Conservation (phyloP, 2,113 vertebrate genomes). For the Thamnophis sirtalis region DNA sequence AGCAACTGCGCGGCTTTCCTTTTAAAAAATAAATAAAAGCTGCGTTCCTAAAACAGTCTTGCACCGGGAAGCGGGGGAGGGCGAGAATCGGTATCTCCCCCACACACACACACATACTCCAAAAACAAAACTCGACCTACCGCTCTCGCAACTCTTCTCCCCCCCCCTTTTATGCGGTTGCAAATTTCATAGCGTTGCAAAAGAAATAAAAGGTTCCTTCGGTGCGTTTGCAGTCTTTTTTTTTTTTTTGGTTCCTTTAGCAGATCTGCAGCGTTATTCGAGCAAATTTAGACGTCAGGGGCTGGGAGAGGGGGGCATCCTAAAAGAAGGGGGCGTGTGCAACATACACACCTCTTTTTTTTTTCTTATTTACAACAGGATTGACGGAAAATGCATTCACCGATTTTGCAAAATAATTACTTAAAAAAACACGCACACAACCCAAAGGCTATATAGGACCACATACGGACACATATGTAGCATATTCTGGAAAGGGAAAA, state of each 20-base stretch:
- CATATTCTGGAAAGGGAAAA: not conserved
- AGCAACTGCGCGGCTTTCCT: not conserved
- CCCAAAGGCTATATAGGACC: not conserved
- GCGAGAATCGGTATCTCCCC: not conserved
- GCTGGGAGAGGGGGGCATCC: not conserved
- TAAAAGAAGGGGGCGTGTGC: not conserved
- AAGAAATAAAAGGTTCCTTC: not conserved
- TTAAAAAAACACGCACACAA: not conserved
- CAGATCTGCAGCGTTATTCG: not conserved
- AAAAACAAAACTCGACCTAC: not conserved
- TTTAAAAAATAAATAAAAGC: not conserved
- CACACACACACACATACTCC: rapidly evolving
- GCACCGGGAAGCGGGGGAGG: not conserved
- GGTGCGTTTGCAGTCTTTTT: not conserved
- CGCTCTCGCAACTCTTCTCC: not conserved
- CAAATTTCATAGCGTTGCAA: not conserved
- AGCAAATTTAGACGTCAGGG: not conserved
- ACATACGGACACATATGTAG: not conserved
- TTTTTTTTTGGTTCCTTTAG: not conserved
- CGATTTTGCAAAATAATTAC: not conserved
- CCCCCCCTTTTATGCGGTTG: not conserved
- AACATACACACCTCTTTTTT: not conserved
- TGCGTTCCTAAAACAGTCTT: not conserved
- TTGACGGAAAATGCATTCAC: not conserved
- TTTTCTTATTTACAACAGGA: not conserved